These are phyloP conservation scores for Hydrochoerus hydrochaeris DNA, from an alignment of 2,113 vertebrate species.

Conservation along the genomic window DNA sequence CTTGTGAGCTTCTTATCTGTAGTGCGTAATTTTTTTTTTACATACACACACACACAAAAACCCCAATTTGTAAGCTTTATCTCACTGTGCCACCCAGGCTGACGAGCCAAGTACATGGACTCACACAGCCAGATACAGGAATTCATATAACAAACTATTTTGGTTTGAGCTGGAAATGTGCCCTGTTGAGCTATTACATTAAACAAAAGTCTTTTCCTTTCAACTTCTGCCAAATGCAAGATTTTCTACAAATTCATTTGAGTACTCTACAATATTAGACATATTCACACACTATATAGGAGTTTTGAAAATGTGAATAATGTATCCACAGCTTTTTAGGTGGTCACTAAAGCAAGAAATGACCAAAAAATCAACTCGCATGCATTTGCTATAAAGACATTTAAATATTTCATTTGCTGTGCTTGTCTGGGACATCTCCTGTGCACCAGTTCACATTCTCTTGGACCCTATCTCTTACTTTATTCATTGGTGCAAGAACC, in stretches of 20 bases:
- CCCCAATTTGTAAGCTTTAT: background rate
- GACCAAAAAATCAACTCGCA: background rate
- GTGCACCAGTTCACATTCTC: background rate
- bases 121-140: background rate
- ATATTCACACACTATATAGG: background rate
- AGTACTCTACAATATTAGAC: background rate
- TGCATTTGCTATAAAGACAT: background rate
- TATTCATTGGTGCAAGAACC: background rate
- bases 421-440: background rate
- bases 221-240: background rate
- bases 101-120: background rate
- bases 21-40: constrained; percentile 27
- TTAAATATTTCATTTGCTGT: constrained; percentile 29
- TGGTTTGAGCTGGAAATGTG: constrained; percentile 2
- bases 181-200: background rate
- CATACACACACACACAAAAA: background rate
- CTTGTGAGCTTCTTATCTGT: background rate
- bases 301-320: constrained; percentile 33
- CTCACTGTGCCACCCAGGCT: background rate
- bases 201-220: background rate
- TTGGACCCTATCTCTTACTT: background rate
- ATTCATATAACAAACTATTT: constrained; percentile 3
- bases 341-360: background rate
- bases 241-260: constrained; percentile 32
- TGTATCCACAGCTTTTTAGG: background rate